A percentile compares a stretch with the other conserved stretches of the same genome.
Evolutionary conservation across 1,140 invertebrate genomes (phyloP).

Genomic region (Acromyrmex echinatior): DNA sequence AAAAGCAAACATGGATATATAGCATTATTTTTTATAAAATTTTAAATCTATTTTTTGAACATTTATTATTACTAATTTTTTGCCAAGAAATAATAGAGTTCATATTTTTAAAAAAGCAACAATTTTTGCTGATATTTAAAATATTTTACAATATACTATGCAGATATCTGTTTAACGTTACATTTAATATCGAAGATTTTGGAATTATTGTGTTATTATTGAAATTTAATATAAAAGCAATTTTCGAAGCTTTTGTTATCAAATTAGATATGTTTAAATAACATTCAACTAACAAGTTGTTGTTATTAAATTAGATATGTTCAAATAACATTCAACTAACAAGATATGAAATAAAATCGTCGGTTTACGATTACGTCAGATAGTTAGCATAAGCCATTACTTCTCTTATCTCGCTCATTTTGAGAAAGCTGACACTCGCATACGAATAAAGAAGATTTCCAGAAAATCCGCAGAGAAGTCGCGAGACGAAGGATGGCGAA

Average conservation of each 20-base stretch:
- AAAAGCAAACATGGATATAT: neutral
- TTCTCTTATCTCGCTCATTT: constrained; percentile 32
- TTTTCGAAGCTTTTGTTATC: no score
- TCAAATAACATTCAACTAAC: neutral
- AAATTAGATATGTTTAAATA: neutral
- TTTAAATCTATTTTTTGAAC: neutral
- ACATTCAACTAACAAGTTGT: neutral
- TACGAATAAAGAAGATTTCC: constrained; percentile 16
- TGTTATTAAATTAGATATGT: neutral
- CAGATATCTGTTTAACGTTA: neutral
- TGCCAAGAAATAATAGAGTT: neutral
- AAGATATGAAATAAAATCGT: constrained; percentile 2
- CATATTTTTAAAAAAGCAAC: neutral
- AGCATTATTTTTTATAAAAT: neutral
- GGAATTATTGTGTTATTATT: neutral
- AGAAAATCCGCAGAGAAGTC: constrained; percentile 24
- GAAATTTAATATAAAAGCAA: neutral
- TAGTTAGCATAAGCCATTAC: neutral
- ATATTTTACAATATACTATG: neutral
- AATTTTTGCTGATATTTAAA: neutral
- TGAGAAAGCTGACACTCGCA: constrained; percentile 15
- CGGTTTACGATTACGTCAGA: neutral
- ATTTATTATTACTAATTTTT: neutral
- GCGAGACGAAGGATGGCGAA: neutral
- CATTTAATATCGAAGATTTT: neutral